These are phyloP conservation scores for Prionace glauca DNA, from an alignment of 2,797 vertebrate genomes.

Conservation along the genomic window DNA sequence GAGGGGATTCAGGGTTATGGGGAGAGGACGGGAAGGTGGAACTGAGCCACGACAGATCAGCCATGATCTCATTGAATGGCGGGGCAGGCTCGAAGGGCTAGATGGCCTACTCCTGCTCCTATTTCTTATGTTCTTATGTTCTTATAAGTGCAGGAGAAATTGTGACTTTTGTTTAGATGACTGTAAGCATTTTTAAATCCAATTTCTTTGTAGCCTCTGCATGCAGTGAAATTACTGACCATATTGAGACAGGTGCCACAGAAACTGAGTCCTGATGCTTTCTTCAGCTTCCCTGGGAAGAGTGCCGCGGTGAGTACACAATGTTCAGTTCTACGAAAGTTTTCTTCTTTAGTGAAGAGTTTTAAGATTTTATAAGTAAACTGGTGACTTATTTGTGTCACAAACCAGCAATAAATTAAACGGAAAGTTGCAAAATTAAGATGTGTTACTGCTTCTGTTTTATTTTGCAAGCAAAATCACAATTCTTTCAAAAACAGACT, in stretches of 20 bases:
- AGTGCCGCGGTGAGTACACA: conserved; percentile 82
- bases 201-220: conserved; percentile 66
- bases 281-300: conserved; percentile 97
- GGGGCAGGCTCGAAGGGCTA: too few relatives aligned
- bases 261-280: conserved; percentile 87
- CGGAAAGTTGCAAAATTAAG: neutral
- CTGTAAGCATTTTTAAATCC: neutral
- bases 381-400: neutral
- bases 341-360: neutral
- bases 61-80: too few relatives aligned
- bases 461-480: neutral
- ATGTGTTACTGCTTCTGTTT: neutral
- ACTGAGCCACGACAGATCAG: too few relatives aligned
- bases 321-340: rapidly evolving
- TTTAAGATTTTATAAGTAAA: neutral
- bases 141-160: neutral
- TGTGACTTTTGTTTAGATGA: neutral
- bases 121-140: too few relatives aligned
- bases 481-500: neutral
- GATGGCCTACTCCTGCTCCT: too few relatives aligned
- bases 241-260: conserved; percentile 93
- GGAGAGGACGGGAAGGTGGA: too few relatives aligned
- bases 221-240: conserved; percentile 88
- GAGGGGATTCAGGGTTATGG: too few relatives aligned
- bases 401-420: neutral